These are phyloP conservation scores for Abramis brama DNA, from an alignment of 2,113 vertebrate genomes.

Conservation along the genomic window DNA sequence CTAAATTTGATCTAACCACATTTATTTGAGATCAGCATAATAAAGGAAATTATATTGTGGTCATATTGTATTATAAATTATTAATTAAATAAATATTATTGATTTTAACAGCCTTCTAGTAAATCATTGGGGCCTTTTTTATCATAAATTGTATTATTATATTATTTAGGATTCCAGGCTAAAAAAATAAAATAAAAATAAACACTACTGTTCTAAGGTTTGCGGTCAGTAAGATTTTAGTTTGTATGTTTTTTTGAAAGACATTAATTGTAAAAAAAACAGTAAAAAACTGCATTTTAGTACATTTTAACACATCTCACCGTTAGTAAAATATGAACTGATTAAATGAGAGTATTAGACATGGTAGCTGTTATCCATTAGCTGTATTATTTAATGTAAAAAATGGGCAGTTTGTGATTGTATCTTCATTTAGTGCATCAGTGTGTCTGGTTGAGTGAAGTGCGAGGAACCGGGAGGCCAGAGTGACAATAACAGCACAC, in stretches of 20 bases:
- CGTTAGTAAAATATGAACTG: not conserved
- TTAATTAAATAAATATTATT: too few relatives aligned
- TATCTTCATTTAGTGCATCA: not conserved
- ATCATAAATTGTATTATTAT: too few relatives aligned
- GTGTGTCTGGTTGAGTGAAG: not conserved
- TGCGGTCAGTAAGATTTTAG: not conserved
- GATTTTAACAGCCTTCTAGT: too few relatives aligned
- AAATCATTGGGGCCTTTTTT: too few relatives aligned
- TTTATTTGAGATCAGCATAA: too few relatives aligned
- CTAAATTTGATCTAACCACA: too few relatives aligned
- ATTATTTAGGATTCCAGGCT: too few relatives aligned
- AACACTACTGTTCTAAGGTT: not conserved
- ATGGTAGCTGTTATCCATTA: not conserved
- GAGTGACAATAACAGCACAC: constrained; percentile 35
- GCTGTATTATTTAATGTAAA: not conserved
- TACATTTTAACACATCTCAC: not conserved
- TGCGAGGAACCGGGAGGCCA: constrained; percentile 11
- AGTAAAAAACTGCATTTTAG: not conserved
- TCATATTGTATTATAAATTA: too few relatives aligned
- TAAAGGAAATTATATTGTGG: too few relatives aligned
- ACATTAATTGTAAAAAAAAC: not conserved
- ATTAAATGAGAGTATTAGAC: not conserved
- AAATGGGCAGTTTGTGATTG: not conserved
- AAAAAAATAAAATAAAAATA: too few relatives aligned
- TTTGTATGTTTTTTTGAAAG: not conserved